Percentiles rank a stretch among this genome's conserved stretches.
These are phyloP conservation scores for Brachyrhaphis roseni DNA, from an alignment of 2,797 vertebrate genomes.

Conservation along the genomic window DNA sequence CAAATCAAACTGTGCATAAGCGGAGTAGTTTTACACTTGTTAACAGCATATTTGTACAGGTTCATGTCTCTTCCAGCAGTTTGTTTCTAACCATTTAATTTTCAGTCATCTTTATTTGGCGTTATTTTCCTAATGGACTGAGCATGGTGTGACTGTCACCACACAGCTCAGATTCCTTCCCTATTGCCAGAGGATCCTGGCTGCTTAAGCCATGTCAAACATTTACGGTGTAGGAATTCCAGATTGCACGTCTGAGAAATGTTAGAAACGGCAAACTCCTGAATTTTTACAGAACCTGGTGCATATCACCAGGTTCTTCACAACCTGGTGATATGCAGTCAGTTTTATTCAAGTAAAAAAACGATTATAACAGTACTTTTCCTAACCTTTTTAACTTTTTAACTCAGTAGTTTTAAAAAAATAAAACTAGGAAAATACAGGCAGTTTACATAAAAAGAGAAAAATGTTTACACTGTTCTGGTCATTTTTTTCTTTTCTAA, in stretches of 20 bases:
- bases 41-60: slow-evolving; percentile 36
- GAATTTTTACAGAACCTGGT: background rate
- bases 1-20: background rate
- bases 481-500: background rate
- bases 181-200: background rate
- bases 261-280: background rate
- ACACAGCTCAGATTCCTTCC: background rate
- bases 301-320: background rate
- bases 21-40: background rate
- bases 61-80: slow-evolving; percentile 61
- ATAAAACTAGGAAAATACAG: background rate
- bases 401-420: background rate
- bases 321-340: background rate
- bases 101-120: background rate
- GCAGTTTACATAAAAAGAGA: background rate
- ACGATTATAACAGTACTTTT: background rate
- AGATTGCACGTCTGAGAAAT: background rate
- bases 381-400: background rate
- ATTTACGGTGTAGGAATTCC: background rate
- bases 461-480: background rate
- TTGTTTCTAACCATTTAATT: background rate
- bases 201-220: background rate
- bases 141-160: background rate
- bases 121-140: background rate
- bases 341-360: background rate